These are phyloP conservation scores for Hydrochoerus hydrochaeris DNA, from an alignment of 2,113 vertebrate species.

Conservation along the genomic window DNA sequence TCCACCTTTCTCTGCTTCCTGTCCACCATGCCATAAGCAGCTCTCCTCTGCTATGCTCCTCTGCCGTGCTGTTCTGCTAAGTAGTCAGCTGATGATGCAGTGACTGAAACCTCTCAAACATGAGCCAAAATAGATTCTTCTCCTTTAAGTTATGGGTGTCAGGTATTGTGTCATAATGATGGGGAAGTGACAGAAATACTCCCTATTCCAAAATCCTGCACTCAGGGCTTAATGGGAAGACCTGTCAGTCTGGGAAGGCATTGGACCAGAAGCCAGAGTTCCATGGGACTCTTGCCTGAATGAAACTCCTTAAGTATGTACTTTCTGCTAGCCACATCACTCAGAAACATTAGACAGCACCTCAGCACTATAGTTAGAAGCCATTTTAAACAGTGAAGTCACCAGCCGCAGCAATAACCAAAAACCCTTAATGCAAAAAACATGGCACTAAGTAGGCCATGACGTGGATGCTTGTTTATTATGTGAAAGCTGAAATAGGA, in stretches of 20 bases:
- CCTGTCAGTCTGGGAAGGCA: background rate
- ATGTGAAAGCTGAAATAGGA: background rate
- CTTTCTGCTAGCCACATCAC: background rate
- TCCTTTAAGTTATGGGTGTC: background rate
- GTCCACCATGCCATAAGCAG: background rate
- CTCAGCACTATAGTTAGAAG: background rate
- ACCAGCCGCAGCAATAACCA: no score
- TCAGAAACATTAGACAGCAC: background rate
- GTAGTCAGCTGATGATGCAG: background rate
- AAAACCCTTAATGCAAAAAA: background rate
- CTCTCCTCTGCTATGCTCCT: background rate
- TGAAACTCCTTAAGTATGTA: no score
- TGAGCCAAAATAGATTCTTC: background rate
- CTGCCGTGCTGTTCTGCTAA: background rate
- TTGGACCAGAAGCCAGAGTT: background rate
- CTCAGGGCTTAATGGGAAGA: background rate
- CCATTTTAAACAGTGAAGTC: background rate
- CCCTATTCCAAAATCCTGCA: background rate
- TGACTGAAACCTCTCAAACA: background rate
- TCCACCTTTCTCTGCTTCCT: background rate
- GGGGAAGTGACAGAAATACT: background rate
- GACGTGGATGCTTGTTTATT: accelerated
- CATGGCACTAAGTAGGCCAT: background rate
- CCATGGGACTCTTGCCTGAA: background rate
- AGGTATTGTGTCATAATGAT: background rate